Base-by-base conservation (phyloP, 2,797 vertebrate species). In the Odontamblyopus lacepedii region DNA sequence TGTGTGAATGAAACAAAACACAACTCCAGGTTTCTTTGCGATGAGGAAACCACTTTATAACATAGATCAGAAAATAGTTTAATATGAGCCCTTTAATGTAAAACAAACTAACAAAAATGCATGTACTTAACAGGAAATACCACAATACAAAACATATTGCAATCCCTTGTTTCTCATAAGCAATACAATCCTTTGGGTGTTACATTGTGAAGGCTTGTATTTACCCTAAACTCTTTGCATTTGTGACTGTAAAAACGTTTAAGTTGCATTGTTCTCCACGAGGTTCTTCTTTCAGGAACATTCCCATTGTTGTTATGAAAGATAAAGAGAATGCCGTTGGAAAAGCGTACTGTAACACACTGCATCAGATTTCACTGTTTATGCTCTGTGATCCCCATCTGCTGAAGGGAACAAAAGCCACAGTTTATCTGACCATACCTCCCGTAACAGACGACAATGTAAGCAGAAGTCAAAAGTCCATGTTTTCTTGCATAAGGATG, bases 341-440 rank as follows among this genome's bases (percentile, higher is more conserved):
- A 51, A 30, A 66, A 51, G 16, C 29, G 15, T 9, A 29, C 44
- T 27, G 64, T 26, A 56, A 55, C 29, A 5, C 6, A 11, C 19
- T 38, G 67, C 19, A 68, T 68, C 67, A 57, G 29, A n/a, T 68
- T 13, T 35, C 67, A 68, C 51, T 19, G 64, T 53, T 51, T 53
- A 18, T 7, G 18, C 27, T 55, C 11, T 38, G 13, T 59, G 53
- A 57, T 69, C 53, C 53, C 30, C 67, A 59, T 23, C 55, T 57
- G 67, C 19, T 15, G 8, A 35, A 26, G 55, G 12, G 53, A 69
- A 69, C 67, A 57, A 59, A 65, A 57, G 35, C 6, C 27, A 19
- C 19, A 4, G 18, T 56, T 68, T 26, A 57, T 56, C 29, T 59
- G 2, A 5, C 12, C 7, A 3, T 53, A 30, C 18, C 30, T 23